Conservation (phyloP, 2,888 invertebrate species). For the Notocelia uddmanniana region DNA sequence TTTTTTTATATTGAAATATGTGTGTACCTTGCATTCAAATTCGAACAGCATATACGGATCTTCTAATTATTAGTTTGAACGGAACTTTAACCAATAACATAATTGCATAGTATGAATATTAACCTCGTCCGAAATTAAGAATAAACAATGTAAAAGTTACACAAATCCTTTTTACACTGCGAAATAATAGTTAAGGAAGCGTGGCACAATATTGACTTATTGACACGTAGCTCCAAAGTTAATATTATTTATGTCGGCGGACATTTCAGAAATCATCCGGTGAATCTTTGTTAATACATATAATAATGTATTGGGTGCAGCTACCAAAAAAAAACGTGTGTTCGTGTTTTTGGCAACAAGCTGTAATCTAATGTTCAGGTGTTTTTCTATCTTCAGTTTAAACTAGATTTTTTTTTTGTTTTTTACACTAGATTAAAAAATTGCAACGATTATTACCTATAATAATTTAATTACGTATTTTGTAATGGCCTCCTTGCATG, state of each 20-base stretch:
- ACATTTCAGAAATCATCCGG: constrained; percentile 32
- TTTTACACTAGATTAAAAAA: no score
- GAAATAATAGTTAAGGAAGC: constrained; percentile 25
- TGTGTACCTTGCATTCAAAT: background rate
- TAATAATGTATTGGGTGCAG: background rate
- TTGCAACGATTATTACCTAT: no score
- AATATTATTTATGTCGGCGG: constrained; percentile 19
- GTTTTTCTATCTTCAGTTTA: background rate
- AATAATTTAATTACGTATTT: no score
- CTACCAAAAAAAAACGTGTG: background rate
- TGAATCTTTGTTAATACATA: background rate
- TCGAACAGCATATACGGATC: background rate
- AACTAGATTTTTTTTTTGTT: background rate
- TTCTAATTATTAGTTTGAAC: constrained; percentile 6
- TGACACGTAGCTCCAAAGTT: constrained; percentile 13
- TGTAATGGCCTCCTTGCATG: no score
- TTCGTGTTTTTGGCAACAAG: no score
- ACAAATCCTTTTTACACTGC: constrained; percentile 18
- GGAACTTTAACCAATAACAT: constrained; percentile 2
- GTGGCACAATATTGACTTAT: constrained; percentile 18
- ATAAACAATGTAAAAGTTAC: constrained; percentile 22
- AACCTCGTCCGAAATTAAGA: background rate
- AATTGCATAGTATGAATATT: background rate
- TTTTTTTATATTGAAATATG: no score
- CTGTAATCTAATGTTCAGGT: no score